Base-by-base conservation (phyloP, 2,797 vertebrate species). In the Phrynocephalus forsythii region DNA sequence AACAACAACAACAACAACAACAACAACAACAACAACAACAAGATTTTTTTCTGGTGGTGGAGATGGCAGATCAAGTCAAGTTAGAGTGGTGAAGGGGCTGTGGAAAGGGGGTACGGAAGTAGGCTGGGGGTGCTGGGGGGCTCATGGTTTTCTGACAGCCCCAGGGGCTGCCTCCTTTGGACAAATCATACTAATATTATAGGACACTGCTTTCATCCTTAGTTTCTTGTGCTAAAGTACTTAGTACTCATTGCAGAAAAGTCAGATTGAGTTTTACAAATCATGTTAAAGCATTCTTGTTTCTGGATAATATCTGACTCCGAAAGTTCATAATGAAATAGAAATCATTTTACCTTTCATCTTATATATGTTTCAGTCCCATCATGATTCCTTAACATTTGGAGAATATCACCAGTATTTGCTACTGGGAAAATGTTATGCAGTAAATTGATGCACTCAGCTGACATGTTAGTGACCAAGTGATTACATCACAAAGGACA, bases 401-500 rank as follows among this genome's bases (percentile, higher is more conserved):
- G 30, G 78, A 18, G 72, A 88, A 71, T 13, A 82, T 68, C 30
- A 48, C 15, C 76, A 20, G 72, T 44, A 63, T 69, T n/a, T 79
- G 52, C 33, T 71, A 44, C 30, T 72, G 24, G 87, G 77, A 66
- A 88, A 52, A 79, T 84, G 60, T 30, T 79, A 60, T 84, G 33
- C 24, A 50, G 13, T 81, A 26, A 56, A 60, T 75, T 85, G 78
- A 68, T 85, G 78, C 38, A 79, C 63, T 60, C 78, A 85, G 83
- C 9, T 88, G 79, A 75, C 24, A 33, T 76, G 77, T 44, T 44
- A 56, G 72, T 67, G 56, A 48, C 75, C 79, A 88, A 85, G 79
- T 30, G 78, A 81, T 85, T 85, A 85, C 87, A 88, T 88, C 87
- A 88, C 63, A 88, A 88, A 88, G 78, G 87, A 76, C 78, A 85